Percentiles rank a stretch among this genome's conserved stretches.
phyloP scores from a whole-genome alignment of 1,140 invertebrate genomes.

The Cydia pomonella region DNA sequence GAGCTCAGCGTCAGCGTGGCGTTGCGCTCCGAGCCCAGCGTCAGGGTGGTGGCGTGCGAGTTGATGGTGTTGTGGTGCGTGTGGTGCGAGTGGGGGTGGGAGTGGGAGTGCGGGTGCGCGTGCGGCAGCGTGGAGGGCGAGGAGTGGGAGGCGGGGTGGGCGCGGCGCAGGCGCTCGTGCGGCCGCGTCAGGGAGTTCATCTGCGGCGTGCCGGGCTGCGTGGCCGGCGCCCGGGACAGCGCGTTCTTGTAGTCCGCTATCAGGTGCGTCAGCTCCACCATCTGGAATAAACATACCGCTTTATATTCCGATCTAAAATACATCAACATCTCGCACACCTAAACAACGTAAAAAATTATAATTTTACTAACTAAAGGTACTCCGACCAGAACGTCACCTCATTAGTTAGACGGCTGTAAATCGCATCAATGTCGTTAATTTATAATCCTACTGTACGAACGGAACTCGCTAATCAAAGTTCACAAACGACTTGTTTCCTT shows the following conservation, averaged over 20 bases:
- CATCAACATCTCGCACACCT: too few species aligned
- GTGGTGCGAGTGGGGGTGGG: constrained; percentile 49
- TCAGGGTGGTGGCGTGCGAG: constrained; percentile 78
- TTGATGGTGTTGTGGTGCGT: constrained; percentile 68
- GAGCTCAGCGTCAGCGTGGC: constrained; percentile 41
- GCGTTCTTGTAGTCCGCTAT: constrained; percentile 98
- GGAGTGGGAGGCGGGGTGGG: constrained; percentile 54
- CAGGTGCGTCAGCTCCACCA: constrained; percentile 92
- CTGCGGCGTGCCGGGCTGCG: constrained; percentile 88
- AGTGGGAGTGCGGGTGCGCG: constrained; percentile 43
- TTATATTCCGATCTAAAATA: not conserved
- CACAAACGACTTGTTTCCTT: too few species aligned
- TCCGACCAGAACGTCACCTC: too few species aligned
- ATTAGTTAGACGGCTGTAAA: too few species aligned
- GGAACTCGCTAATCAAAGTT: too few species aligned
- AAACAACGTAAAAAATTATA: too few species aligned
- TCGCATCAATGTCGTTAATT: too few species aligned
- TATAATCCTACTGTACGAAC: too few species aligned
- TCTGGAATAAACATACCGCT: constrained; percentile 80
- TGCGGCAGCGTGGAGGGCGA: constrained; percentile 69
- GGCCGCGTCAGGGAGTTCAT: constrained; percentile 89
- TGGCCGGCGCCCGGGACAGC: constrained; percentile 64
- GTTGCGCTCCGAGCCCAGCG: constrained; percentile 86
- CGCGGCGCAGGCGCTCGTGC: constrained; percentile 83
- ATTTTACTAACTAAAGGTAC: too few species aligned